phyloP scores from a whole-genome alignment of 35 echinoderm and acorn worm genomes.

The Diadema setosum region DNA sequence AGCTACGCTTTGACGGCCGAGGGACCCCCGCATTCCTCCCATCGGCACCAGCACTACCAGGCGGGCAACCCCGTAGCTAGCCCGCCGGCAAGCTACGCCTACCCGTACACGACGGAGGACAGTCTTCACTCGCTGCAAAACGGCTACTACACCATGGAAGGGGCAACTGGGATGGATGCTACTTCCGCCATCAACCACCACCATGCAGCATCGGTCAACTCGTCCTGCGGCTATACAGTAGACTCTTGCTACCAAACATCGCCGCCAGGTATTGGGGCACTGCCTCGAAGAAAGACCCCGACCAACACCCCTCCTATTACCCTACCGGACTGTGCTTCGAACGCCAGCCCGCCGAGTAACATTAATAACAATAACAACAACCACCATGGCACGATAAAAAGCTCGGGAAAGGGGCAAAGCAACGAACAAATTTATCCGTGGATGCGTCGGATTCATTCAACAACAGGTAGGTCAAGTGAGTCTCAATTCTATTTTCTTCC shows the following conservation, averaged over 20 bases:
- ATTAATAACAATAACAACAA: conserved; percentile 17
- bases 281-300: neutral
- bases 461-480: neutral
- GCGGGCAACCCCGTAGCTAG: conserved; percentile 13
- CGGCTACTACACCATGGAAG: conserved; percentile 25
- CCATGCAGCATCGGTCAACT: neutral
- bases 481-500: neutral
- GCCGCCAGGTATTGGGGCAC: neutral
- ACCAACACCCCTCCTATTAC: conserved; percentile 9
- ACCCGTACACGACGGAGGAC: conserved; percentile 4
- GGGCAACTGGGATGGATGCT: conserved; percentile 15
- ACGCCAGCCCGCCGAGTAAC: neutral
- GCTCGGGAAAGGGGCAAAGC: conserved; percentile 1
- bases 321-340: neutral
- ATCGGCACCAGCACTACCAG: conserved; percentile 14
- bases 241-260: conserved; percentile 13
- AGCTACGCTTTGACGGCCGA: conserved; percentile 17
- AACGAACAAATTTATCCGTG: conserved; percentile 16
- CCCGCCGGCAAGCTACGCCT: conserved; percentile 19
- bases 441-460: neutral
- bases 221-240: neutral
- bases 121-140: conserved; percentile 6
- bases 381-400: conserved; percentile 9
- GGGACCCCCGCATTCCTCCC: conserved; percentile 4
- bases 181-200: conserved; percentile 2